These are phyloP conservation scores for Callipepla squamata DNA, from an alignment of 2,113 vertebrate genomes.

Conservation along the genomic window DNA sequence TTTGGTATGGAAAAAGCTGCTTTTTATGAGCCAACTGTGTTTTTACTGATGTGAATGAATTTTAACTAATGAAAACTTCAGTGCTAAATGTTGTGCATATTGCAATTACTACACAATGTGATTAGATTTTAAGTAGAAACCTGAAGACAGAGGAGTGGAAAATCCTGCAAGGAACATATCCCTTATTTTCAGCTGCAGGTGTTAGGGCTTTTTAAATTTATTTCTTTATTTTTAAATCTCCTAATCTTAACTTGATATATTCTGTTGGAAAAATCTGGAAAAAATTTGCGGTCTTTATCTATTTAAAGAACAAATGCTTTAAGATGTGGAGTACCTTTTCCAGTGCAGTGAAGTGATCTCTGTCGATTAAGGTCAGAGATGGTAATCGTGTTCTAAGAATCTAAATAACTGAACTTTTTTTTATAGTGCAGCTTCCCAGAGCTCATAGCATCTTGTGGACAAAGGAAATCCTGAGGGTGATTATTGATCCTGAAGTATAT, in stretches of 20 bases:
- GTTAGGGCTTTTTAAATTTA: background rate
- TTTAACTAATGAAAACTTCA: conserved; percentile 40
- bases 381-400: background rate
- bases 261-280: background rate
- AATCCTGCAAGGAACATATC: background rate
- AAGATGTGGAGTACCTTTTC: background rate
- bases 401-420: background rate
- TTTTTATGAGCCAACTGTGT: conserved; percentile 43
- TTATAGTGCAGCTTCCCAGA: background rate
- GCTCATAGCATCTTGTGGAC: accelerated
- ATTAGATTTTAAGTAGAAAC: conserved; percentile 1
- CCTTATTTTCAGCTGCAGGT: background rate
- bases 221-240: background rate
- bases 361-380: background rate
- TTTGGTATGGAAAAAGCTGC: background rate
- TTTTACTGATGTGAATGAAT: conserved; percentile 38
- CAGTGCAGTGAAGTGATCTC: background rate
- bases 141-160: background rate
- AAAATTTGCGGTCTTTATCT: background rate
- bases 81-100: background rate
- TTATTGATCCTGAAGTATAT: background rate
- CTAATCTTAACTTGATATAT: background rate
- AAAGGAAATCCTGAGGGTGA: background rate
- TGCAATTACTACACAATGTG: background rate
- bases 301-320: background rate